These are phyloP conservation scores for Anoura caudifer DNA, from an alignment of 2,113 vertebrate species.

Conservation along the genomic window DNA sequence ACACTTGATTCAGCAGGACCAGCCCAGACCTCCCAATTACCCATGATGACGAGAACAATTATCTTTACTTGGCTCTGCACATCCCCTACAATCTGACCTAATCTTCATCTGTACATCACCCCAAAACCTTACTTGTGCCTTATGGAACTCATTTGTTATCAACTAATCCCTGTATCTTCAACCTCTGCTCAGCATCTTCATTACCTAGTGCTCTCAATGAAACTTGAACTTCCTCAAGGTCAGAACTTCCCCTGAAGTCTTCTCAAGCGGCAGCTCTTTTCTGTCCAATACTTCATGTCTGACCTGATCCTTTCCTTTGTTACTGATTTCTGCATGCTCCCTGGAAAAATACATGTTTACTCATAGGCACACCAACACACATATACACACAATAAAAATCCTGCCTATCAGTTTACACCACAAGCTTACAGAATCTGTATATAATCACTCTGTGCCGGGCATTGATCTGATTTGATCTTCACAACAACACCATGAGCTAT, in stretches of 20 bases:
- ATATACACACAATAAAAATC: background rate
- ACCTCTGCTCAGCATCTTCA: background rate
- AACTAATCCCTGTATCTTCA: background rate
- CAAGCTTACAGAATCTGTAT: background rate
- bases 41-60: background rate
- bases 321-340: background rate
- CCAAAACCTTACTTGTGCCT: background rate
- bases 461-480: background rate
- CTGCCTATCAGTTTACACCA: background rate
- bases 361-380: background rate
- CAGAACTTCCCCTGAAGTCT: background rate
- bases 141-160: background rate
- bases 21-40: background rate
- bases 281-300: background rate
- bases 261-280: background rate
- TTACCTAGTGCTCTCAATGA: background rate
- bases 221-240: background rate
- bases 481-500: background rate
- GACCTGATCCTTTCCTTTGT: background rate
- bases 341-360: background rate
- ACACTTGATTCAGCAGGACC: background rate
- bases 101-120: background rate
- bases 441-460: background rate
- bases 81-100: background rate
- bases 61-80: accelerated